A percentile compares a stretch with the other conserved stretches of the same genome.
phyloP scores from a whole-genome alignment of 1,140 invertebrate genomes.

The Onthophagus taurus region DNA sequence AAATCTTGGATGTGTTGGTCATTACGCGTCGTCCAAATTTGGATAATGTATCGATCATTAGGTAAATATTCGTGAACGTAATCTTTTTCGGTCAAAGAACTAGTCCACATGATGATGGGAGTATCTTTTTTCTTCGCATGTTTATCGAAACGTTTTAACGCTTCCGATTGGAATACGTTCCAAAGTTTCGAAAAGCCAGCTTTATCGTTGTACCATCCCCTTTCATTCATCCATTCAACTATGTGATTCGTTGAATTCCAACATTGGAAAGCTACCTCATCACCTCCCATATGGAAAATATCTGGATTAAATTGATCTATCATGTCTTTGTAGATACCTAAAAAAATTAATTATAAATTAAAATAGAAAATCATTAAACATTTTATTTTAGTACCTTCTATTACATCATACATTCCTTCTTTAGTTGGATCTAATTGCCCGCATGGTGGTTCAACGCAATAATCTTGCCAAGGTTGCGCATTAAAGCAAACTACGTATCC shows the following conservation, averaged over 20 bases:
- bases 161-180: conserved; percentile 63
- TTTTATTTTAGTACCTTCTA: conserved; percentile 44
- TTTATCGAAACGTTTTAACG: conserved; percentile 50
- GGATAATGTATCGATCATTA: conserved; percentile 63
- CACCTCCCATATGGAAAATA: conserved; percentile 83
- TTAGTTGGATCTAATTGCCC: conserved; percentile 75
- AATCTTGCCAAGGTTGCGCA: conserved; percentile 64
- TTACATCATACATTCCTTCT: conserved; percentile 60
- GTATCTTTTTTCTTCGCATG: conserved; percentile 44
- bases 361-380: neutral
- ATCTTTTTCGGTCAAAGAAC: conserved; percentile 57
- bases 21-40: conserved; percentile 63
- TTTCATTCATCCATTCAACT: conserved; percentile 56
- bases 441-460: conserved; percentile 78
- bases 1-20: conserved; percentile 56
- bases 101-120: conserved; percentile 73
- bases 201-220: conserved; percentile 48
- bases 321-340: conserved; percentile 39
- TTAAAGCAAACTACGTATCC: conserved; percentile 56
- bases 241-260: conserved; percentile 66
- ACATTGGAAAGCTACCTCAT: conserved; percentile 62
- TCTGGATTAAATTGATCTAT: conserved; percentile 56
- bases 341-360: conserved; percentile 7
- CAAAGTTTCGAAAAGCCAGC: conserved; percentile 63
- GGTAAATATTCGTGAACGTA: conserved; percentile 58